Conservation (phyloP, 2,888 invertebrate genomes). For the Tinea trinotella region DNA sequence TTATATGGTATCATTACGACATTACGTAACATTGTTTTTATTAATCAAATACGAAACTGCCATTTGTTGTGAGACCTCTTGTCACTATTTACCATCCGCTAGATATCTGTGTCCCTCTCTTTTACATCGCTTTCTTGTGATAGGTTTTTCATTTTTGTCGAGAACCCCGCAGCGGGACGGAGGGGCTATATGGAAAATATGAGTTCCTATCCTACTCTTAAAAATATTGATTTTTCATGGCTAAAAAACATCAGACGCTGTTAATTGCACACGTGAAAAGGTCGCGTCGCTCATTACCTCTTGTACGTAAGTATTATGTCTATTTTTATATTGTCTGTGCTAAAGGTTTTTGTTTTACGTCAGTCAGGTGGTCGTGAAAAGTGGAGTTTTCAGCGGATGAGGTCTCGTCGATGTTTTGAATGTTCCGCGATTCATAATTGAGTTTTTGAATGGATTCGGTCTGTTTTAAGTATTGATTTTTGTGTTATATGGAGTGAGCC, state of each 20-base stretch:
- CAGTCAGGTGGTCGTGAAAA: conserved; percentile 42
- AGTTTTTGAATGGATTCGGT: not conserved
- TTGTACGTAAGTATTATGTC: conserved; percentile 43
- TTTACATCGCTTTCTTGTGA: conserved; percentile 55
- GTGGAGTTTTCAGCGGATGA: conserved; percentile 56
- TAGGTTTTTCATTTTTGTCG: conserved; percentile 66
- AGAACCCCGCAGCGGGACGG: conserved; percentile 38
- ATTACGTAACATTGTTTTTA: conserved; percentile 53
- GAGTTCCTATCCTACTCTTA: conserved; percentile 47
- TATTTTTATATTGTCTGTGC: conserved; percentile 49
- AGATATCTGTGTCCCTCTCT: conserved; percentile 58
- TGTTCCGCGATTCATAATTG: not conserved
- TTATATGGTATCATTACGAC: conserved; percentile 17
- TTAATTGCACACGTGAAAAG: conserved; percentile 56
- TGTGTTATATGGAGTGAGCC: conserved; percentile 36
- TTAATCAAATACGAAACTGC: conserved; percentile 32
- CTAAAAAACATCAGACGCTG: conserved; percentile 46
- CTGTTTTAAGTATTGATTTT: conserved; percentile 55
- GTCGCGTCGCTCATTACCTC: conserved; percentile 34
- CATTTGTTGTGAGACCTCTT: conserved; percentile 55
- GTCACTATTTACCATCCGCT: conserved; percentile 64
- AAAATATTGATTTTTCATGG: conserved; percentile 70
- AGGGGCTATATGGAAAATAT: conserved; percentile 60
- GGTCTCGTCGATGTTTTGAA: conserved; percentile 17
- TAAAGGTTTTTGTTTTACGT: conserved; percentile 32